Evolutionary conservation across 1,140 invertebrate genomes (phyloP).

Genomic region (Drosophila pachea): DNA sequence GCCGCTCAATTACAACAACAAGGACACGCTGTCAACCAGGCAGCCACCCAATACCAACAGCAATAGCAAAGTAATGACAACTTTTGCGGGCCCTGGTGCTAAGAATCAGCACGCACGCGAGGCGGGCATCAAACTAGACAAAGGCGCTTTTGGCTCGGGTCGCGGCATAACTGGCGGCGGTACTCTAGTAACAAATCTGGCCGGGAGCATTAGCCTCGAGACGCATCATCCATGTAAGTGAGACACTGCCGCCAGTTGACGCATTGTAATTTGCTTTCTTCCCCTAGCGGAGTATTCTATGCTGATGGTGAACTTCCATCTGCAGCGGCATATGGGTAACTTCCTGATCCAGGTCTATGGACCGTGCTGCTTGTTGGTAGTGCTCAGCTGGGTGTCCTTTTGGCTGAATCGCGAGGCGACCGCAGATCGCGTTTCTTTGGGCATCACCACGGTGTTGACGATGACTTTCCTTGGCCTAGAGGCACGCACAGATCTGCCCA

Average conservation of each 20-base stretch:
- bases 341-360: slow-evolving; percentile 94
- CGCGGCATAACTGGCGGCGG: slow-evolving; percentile 35
- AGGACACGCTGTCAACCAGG: slow-evolving; percentile 45
- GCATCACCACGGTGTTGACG: slow-evolving; percentile 91
- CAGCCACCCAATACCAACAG: slow-evolving; percentile 20
- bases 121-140: slow-evolving; percentile 70
- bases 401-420: slow-evolving; percentile 95
- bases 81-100: slow-evolving; percentile 74
- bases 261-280: background rate
- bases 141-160: slow-evolving; percentile 67
- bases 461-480: slow-evolving; percentile 94
- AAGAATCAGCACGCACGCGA: slow-evolving; percentile 77
- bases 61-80: slow-evolving; percentile 57
- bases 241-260: too few relatives aligned
- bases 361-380: slow-evolving; percentile 90
- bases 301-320: slow-evolving; percentile 89
- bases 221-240: slow-evolving; percentile 66
- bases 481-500: slow-evolving; percentile 90
- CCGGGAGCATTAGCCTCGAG: slow-evolving; percentile 58
- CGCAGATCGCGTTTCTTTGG: slow-evolving; percentile 90
- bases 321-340: slow-evolving; percentile 91
- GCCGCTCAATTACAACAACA: slow-evolving; percentile 55
- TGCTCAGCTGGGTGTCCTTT: slow-evolving; percentile 94
- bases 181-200: slow-evolving; percentile 42
- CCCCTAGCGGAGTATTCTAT: slow-evolving; percentile 86